phyloP scores from a whole-genome alignment of 2,113 vertebrate species.

The Tympanuchus pallidicinctus region DNA sequence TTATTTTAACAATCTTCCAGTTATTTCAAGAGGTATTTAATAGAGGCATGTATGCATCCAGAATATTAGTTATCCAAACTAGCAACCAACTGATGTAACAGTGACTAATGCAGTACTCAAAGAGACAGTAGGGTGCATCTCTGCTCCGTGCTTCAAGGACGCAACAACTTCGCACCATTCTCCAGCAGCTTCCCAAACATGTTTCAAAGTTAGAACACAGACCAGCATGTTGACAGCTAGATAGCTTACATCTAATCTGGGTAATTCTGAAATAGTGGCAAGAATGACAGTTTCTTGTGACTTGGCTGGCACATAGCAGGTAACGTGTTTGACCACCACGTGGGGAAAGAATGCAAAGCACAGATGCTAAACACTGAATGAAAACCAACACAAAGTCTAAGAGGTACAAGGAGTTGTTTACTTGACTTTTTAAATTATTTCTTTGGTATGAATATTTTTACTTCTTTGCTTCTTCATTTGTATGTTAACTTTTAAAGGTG shows the following conservation, averaged over 20 bases:
- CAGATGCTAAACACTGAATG: neutral
- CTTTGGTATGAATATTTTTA: neutral
- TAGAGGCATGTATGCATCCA: neutral
- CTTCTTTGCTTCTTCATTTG: neutral
- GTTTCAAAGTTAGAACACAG: constrained; percentile 4
- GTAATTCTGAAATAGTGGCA: constrained; percentile 25
- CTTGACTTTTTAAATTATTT: neutral
- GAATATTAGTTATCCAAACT: neutral
- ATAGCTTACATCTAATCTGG: constrained; percentile 11
- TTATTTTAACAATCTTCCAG: neutral
- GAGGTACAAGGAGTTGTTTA: neutral
- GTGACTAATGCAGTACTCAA: neutral
- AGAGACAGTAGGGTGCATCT: constrained; percentile 64
- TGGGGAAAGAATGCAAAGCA: constrained; percentile 10
- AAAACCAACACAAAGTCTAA: neutral
- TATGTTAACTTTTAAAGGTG: neutral
- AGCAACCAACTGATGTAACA: neutral
- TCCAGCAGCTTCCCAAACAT: neutral
- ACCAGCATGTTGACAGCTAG: constrained; percentile 39
- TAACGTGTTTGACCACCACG: neutral
- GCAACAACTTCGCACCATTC: neutral
- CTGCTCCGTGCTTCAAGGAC: constrained; percentile 42
- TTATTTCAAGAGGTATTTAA: neutral
- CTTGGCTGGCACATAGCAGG: constrained; percentile 49
- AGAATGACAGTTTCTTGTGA: constrained; percentile 56